Base-by-base conservation (phyloP, 2,888 invertebrate species). In the Melikaiella ostensackeni region DNA sequence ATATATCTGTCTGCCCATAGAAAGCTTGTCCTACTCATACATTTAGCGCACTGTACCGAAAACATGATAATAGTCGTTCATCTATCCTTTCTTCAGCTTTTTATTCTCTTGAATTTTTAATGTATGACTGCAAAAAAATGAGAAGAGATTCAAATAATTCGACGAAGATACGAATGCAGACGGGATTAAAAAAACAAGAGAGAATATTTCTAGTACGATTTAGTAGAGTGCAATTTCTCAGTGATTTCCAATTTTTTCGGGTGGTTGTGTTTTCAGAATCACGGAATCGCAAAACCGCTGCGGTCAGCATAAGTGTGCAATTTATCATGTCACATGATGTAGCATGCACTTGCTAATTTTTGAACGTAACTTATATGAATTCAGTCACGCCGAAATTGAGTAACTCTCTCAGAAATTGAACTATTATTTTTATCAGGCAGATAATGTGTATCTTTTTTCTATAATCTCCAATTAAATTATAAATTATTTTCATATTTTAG, bases 181-280 rank as follows among this genome's bases (percentile, higher is more conserved):
- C 5, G 1, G 13, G 8, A 55, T 8, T 1, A 24, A 57, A 57
- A 13, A 57, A 57, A 24, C 0, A 24, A 55, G 9, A 21, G 21
- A 55, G 21, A 13, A 57, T 2, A 57, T 57, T 57, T 13, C 24
- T 13, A 1, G 6, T 24, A 24, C 21, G 16, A 6, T 2, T 27
- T 24, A 24, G 24, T 13, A 57, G 1, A 24, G 24, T 42, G 79
- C 83, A 82, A 84, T 85, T 84, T 84, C 80, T 80, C 77, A 80
- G 79, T 84, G 86, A 88, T 88, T 87, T 88, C 83, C 86, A 87
- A 88, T 88, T 87, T 87, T 85, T 85, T 83, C 85, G 84, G 80
- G 74, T 81, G 80, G 81, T 80, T 80, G 83, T 75, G 77, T 79
- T 42, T 78, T 75, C 61, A 70, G 75, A 78, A 81, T 79, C 79